Evolutionary conservation across 2,113 vertebrate species (phyloP).

Genomic region (Ibidorhyncha struthersii): DNA sequence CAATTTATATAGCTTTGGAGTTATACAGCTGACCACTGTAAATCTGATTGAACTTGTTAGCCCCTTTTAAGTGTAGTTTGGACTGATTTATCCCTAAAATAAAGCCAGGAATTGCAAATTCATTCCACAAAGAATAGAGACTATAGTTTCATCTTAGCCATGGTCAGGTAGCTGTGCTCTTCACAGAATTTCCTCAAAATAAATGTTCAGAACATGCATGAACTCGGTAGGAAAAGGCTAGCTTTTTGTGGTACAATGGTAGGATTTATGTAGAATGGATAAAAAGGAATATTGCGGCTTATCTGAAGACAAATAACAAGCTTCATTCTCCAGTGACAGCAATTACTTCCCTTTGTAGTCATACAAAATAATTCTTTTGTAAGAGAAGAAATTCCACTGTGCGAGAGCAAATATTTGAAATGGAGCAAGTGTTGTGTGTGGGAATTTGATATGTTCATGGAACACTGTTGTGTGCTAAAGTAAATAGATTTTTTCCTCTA

Average conservation of each 20-base stretch:
- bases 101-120: background rate
- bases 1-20: background rate
- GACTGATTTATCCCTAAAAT: background rate
- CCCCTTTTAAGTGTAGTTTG: background rate
- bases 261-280: background rate
- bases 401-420: constrained; percentile 51
- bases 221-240: background rate
- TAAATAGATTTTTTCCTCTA: background rate
- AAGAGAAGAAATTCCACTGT: constrained; percentile 31
- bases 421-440: background rate
- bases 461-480: background rate
- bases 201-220: background rate
- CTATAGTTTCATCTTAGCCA: background rate
- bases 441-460: background rate
- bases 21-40: background rate
- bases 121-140: background rate
- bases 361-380: constrained; percentile 39
- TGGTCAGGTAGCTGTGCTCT: background rate
- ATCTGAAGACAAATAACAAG: background rate
- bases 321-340: background rate
- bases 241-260: background rate
- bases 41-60: background rate
- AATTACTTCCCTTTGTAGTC: constrained; percentile 30
- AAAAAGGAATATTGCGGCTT: background rate
- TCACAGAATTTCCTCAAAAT: background rate